Percentiles rank a stretch among this genome's conserved stretches.
phyloP scores from a whole-genome alignment of 1,140 invertebrate genomes.

The Sarcophaga bullata region DNA sequence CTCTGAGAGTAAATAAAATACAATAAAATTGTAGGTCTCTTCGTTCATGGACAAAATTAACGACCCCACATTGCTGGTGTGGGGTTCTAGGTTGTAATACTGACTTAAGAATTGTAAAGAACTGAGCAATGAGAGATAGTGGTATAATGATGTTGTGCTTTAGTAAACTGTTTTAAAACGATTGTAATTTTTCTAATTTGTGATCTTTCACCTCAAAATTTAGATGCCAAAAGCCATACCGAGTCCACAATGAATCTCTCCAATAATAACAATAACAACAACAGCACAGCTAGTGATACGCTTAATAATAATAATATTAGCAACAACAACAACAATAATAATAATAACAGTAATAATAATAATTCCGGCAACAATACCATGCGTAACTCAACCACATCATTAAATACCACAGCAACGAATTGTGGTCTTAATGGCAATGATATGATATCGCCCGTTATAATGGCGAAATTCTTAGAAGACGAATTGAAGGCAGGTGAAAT shows the following conservation, averaged over 20 bases:
- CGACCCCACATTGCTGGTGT: no score
- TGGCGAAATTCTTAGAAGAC: slow-evolving; percentile 93
- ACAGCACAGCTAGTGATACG: slow-evolving; percentile 50
- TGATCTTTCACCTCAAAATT: not conserved
- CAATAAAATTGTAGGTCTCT: no score
- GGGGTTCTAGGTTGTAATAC: no score
- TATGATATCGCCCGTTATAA: slow-evolving; percentile 89
- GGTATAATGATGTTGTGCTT: no score
- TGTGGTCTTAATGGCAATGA: slow-evolving; percentile 72
- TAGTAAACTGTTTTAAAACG: no score
- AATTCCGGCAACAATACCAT: slow-evolving; percentile 42
- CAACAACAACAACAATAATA: slow-evolving; percentile 46
- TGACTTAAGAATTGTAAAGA: no score
- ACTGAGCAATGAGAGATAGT: no score
- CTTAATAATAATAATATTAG: slow-evolving; percentile 46
- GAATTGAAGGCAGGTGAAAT: slow-evolving; percentile 77
- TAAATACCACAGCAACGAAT: slow-evolving; percentile 55
- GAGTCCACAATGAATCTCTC: slow-evolving; percentile 42
- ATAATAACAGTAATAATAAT: slow-evolving; percentile 50
- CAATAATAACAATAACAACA: slow-evolving; percentile 47
- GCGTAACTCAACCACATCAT: slow-evolving; percentile 58
- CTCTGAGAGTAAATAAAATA: no score
- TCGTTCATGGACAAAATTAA: no score
- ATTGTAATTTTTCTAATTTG: no score
- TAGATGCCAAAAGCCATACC: slow-evolving; percentile 23